Base-by-base conservation (phyloP, 2,113 vertebrate species). In the Sinocyclocheilus maitianheensis region DNA sequence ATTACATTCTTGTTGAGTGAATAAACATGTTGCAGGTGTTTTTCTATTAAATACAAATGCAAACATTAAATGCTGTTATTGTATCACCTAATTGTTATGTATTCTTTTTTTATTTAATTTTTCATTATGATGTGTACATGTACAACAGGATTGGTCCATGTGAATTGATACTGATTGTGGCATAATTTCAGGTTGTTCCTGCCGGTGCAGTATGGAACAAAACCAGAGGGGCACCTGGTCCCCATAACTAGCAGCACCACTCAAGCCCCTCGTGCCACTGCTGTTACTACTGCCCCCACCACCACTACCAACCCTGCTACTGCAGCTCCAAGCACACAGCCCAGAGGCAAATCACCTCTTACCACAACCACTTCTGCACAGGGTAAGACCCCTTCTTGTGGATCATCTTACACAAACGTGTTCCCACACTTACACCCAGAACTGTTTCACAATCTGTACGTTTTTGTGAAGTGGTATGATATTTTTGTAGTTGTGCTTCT, bases 181-280 rank as follows among this genome's bases (percentile, higher is more conserved):
- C 69, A 4, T 71, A 26, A 60, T 16, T 77, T 84, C 88, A 98
- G 97, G 91, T 93, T 98, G 91, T 97, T 98, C 88, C 97, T 97
- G 85, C 95, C 97, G 0, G 97, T 98, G 87, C 97, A 95, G 85
- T 98, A 97, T 0, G 97, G 97, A 40, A 97, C 97, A 75, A 98
- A 97, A 86, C 96, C 97, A 5, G 97, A 98, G 89, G 97, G 97
- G 24, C 94, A 95, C 51, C 95, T 96, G 2, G 95, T 96, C 0
- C 82, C 94, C 62, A 92, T 97, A 76, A 92, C 96, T 30, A 94
- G 77, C 87, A 22, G 83, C 75, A 74, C 82, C 26, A 67, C 85
- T 76, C 92, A 78, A 89, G 92, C 85, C 95, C 94, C 94, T 11
- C 95, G 95, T 0, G 93, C 95, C 43, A 90, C 94, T 0, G 89